phyloP scores from a whole-genome alignment of 1,140 invertebrate genomes.

The Atta cephalotes region DNA sequence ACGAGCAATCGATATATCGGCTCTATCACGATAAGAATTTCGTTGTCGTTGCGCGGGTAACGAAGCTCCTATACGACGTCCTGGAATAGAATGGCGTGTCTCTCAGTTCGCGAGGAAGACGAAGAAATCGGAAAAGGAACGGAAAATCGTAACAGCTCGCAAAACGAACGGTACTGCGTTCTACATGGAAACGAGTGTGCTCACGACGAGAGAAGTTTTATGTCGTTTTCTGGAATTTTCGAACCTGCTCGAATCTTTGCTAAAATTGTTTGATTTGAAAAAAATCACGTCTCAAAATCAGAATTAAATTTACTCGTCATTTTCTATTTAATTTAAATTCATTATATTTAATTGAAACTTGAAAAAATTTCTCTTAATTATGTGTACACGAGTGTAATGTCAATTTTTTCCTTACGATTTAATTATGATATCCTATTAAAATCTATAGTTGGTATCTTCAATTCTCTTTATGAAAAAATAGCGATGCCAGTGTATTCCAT shows the following conservation, averaged over 20 bases:
- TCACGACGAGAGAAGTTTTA: not conserved
- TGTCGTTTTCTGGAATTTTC: not conserved
- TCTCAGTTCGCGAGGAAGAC: not conserved
- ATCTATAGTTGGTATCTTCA: not conserved
- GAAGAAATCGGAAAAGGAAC: constrained; percentile 29
- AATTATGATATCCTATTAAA: not conserved
- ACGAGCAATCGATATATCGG: constrained; percentile 48
- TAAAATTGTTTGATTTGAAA: not conserved
- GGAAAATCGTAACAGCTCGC: constrained; percentile 31
- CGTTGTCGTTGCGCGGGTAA: not conserved
- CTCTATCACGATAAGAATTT: constrained; percentile 36
- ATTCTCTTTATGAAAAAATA: not conserved
- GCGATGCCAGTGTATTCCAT: not conserved
- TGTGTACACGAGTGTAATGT: not conserved
- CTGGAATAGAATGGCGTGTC: constrained; percentile 28
- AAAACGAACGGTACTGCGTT: constrained; percentile 41
- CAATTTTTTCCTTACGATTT: not conserved
- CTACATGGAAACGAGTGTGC: constrained; percentile 35
- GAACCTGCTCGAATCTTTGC: not conserved
- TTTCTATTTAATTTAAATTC: not conserved
- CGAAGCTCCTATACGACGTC: constrained; percentile 1
- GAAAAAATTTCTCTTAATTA: not conserved
- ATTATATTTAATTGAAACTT: not conserved
- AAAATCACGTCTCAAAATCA: not conserved
- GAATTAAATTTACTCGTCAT: not conserved